These are phyloP conservation scores for Octonoba sinensis DNA, from an alignment of 2,888 invertebrate species.

Conservation along the genomic window DNA sequence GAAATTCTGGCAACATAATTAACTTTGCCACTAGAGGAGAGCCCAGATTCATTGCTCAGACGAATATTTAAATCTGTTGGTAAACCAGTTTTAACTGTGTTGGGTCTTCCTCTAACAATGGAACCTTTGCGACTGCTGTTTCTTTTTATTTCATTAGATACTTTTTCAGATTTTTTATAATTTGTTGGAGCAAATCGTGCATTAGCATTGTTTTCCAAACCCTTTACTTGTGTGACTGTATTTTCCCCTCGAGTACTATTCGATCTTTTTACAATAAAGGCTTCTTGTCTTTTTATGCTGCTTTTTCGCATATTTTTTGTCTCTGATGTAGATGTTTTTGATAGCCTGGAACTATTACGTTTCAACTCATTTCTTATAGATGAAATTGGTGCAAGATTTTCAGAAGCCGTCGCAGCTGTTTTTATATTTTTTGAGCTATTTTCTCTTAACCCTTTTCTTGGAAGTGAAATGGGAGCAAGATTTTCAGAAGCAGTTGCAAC, in stretches of 20 bases:
- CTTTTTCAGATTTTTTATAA: constrained; percentile 3
- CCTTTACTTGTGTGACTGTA: background rate
- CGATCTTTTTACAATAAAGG: constrained; percentile 18
- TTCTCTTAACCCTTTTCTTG: background rate
- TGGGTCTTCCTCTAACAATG: constrained; percentile 71
- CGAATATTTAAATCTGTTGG: constrained; percentile 77
- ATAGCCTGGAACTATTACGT: no score
- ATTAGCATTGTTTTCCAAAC: background rate
- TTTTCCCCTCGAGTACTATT: background rate
- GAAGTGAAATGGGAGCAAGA: background rate
- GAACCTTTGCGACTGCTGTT: constrained; percentile 37
- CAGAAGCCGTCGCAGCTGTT: background rate
- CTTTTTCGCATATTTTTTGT: no score
- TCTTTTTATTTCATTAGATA: background rate
- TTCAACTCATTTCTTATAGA: no score
- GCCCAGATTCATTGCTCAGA: constrained; percentile 69
- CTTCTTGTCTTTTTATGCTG: constrained; percentile 28
- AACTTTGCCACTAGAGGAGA: background rate
- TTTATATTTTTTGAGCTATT: background rate
- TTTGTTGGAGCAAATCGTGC: background rate
- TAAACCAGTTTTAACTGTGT: constrained; percentile 81
- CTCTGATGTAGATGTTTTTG: no score
- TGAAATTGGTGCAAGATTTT: no score
- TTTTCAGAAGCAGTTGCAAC: no score
- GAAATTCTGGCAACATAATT: background rate